Base-by-base conservation (phyloP, 2,888 invertebrate species). In the Lymantria monacha region DNA sequence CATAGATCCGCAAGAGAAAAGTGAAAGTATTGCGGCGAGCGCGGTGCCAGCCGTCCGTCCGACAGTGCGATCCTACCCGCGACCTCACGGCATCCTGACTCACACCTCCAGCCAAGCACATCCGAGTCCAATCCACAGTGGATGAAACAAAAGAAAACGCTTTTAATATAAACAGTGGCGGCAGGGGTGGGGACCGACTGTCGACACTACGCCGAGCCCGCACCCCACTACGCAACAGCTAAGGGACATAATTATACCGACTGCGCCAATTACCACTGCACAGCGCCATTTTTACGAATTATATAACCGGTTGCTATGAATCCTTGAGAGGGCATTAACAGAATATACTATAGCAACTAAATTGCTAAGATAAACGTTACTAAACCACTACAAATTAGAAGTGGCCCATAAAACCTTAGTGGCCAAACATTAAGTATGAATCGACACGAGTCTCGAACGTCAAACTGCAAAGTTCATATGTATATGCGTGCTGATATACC, bases 121-220 rank as follows among this genome's bases (percentile, higher is more conserved):
- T 85, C 86, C 84, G 84, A 87, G 72, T 77, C 85, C 84, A 85
- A 88, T 88, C 90, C 90, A 90, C 85, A 91, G 90, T 76, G 89
- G 90, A 90, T 91, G 91, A 89, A 91, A 91, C 90, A 91, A 91
- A 91, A 91, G 87, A 90, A 86, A 88, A 85, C 80, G 71, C 73
- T 76, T 87, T 90, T 89, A 83, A 83, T 78, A 76, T 69, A 83
- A 79, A 74, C 69, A 61, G 63, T 70, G 63, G 67, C 59, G 49
- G 55, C 49, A 53, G 55, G 53, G 52, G 22, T 22, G 22, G 22
- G 49, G 47, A 44, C n/a, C 13, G 12, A 14, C 31, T 1, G 30
- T 40, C 40, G 42, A 43, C 37, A 30, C 43, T 46, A 5, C 45
- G 9, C 41, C 44, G 41, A 1, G 40, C 7, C 7, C 9, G n/a